Evolutionary conservation across 35 echinoderm and acorn worm genomes (phyloP).

Genomic region (Stichopus chloronotus): DNA sequence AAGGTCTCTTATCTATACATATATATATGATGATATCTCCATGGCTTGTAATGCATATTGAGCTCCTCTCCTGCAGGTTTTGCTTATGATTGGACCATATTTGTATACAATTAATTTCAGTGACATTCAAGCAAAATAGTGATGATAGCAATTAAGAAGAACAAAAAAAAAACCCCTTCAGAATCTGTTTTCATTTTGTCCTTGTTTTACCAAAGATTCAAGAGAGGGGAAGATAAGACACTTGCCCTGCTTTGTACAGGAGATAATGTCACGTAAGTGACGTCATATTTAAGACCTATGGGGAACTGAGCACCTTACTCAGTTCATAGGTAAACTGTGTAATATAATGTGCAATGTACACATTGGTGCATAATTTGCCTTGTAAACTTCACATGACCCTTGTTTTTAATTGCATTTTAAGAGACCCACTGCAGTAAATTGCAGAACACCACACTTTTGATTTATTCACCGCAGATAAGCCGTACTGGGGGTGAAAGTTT

Average conservation of each 20-base stretch:
- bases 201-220: too few species aligned
- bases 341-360: too few species aligned
- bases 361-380: too few species aligned
- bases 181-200: background rate
- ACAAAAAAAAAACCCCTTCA: background rate
- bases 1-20: background rate
- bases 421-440: too few species aligned
- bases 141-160: background rate
- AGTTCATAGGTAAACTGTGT: too few species aligned
- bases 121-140: slow-evolving; percentile 36
- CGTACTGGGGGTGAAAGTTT: too few species aligned
- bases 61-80: background rate
- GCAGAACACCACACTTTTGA: too few species aligned
- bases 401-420: too few species aligned
- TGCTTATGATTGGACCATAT: slow-evolving; percentile 40
- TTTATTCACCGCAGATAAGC: too few species aligned
- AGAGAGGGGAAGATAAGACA: background rate
- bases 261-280: background rate
- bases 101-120: slow-evolving; percentile 1
- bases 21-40: background rate
- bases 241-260: background rate
- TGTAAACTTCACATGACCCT: too few species aligned
- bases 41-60: background rate
- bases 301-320: too few species aligned
- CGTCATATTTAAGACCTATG: too few species aligned